Evolutionary conservation across 2,888 invertebrate species (phyloP), one percentile per base, ranked within the genome.

Genomic region (Apotomis turbidana): DNA sequence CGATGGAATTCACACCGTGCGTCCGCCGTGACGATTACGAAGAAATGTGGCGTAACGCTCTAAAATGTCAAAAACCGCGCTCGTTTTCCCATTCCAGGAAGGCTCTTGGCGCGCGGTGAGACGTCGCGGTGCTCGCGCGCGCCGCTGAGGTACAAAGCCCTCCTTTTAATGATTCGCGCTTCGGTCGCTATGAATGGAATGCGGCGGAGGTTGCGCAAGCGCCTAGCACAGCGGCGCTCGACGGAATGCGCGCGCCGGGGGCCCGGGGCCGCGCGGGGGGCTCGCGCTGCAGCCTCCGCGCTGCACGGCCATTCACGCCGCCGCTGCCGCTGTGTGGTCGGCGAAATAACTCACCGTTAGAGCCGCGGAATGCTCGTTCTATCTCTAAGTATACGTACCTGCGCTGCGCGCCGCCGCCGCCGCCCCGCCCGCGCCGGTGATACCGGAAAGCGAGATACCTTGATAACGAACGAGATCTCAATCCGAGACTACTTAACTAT

Each of bases 301-400:
- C 83, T 88, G 89, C 92, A 90, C 90, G 92, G 90, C 92, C 92
- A 91, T 91, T 91, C 91, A 91, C 91, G 91, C 70, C 81, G 80
- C 78, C 75, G 75, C 74, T 73, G 74, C 81, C 85, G 85, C 85
- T 86, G 81, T 82, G 80, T 81, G 83, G 83, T 83, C 89, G 86
- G 91, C 93, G 87, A 92, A 91, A 92, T 91, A 91, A 89, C 90
- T 89, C 88, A 91, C 93, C 92, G 93, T 93, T 93, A 92, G 85
- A 85, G 85, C 85, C 84, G 86, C 86, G 91, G 92, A 92, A 91
- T 91, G 91, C 85, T 83, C 86, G 87, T 87, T 89, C 90, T 91
- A 90, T 89, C 89, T 90, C 85, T 87, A 27, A 27, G 27, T 27
- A 87, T 85, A 87, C 84, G 82, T 76, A 68, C 70, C 60, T 57